Evolutionary conservation across 2,113 vertebrate genomes (phyloP).

Genomic region (Noturus placidus): DNA sequence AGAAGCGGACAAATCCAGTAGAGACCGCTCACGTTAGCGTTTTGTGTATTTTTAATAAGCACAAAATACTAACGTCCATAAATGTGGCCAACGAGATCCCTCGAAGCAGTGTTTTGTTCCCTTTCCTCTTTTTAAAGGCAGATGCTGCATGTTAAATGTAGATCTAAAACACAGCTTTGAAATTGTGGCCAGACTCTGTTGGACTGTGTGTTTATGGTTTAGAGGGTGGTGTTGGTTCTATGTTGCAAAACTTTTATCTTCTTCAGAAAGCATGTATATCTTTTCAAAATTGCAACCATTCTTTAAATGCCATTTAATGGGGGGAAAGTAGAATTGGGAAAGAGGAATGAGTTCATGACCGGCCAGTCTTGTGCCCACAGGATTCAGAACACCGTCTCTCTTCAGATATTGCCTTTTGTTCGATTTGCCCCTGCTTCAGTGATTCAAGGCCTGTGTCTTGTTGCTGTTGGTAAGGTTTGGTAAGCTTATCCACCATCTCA

Average conservation of each 20-base stretch:
- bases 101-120: neutral
- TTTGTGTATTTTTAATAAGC: neutral
- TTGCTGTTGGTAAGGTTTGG: neutral
- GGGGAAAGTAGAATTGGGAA: neutral
- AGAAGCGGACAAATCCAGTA: neutral
- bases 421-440: neutral
- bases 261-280: neutral
- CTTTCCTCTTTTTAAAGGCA: neutral
- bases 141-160: conserved; percentile 23
- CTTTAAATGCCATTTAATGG: neutral
- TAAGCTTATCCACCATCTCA: neutral
- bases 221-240: neutral
- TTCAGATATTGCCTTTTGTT: neutral
- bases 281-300: neutral
- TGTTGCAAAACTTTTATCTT: neutral
- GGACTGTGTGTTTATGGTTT: neutral
- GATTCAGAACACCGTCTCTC: neutral
- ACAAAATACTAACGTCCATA: neutral
- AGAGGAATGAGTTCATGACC: neutral
- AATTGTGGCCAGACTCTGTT: neutral
- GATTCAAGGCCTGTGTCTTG: neutral
- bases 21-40: neutral
- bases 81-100: neutral
- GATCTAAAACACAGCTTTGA: conserved; percentile 4
- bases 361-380: neutral